Conservation (phyloP, 2,888 invertebrate genomes). For the Pandemis heparana region DNA sequence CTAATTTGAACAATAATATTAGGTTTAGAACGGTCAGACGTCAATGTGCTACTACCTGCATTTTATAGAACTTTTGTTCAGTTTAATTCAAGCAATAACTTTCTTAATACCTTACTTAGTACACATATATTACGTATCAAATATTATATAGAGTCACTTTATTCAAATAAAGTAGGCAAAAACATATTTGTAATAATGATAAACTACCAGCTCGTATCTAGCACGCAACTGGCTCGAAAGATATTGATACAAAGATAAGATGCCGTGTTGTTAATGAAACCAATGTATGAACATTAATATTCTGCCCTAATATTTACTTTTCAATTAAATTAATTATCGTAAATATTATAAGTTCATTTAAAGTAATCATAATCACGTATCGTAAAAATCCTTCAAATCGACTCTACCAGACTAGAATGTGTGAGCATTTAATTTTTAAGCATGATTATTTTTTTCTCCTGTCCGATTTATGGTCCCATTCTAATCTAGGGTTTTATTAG, state of each 20-base stretch:
- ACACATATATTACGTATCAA: neutral
- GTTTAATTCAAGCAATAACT: neutral
- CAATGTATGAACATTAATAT: neutral
- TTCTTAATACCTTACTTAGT: neutral
- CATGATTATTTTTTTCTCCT: neutral
- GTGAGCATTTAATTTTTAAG: too few species aligned
- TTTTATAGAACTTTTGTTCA: neutral
- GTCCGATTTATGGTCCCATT: neutral
- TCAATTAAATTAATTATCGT: neutral
- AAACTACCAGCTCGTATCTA: conserved; percentile 36
- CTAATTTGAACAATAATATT: neutral
- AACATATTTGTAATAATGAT: conserved; percentile 18
- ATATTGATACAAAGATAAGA: conserved; percentile 42
- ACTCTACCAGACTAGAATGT: neutral
- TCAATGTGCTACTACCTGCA: neutral
- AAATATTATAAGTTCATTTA: neutral
- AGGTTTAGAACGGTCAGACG: neutral
- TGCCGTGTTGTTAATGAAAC: conserved; percentile 30
- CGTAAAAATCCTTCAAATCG: neutral
- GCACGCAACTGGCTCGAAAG: conserved; percentile 26
- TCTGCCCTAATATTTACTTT: neutral
- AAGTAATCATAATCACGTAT: neutral
- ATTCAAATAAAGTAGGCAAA: neutral
- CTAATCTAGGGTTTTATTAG: neutral
- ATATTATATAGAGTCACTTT: neutral